A percentile compares a stretch with the other conserved stretches of the same genome.
Conservation (phyloP, 2,113 vertebrate genomes). For the Microcebus murinus region DNA sequence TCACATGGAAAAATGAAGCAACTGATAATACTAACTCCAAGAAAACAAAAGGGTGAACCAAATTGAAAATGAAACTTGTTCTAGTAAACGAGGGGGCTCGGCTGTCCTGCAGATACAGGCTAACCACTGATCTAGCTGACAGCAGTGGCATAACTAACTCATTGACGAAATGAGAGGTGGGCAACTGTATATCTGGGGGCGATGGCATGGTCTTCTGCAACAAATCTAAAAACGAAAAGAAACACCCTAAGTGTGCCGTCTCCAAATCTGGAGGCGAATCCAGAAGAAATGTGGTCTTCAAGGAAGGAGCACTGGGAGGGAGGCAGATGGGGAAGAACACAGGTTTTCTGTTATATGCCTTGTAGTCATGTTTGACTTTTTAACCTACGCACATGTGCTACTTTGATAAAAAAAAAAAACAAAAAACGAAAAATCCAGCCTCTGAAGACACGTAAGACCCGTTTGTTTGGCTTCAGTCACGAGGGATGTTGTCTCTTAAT, state of each 20-base stretch:
- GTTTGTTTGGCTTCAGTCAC: neutral
- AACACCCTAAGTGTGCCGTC: neutral
- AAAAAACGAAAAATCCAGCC: neutral
- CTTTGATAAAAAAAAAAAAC: neutral
- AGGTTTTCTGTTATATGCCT: neutral
- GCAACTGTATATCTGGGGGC: neutral
- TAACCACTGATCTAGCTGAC: neutral
- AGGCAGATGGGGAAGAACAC: neutral
- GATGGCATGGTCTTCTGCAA: neutral
- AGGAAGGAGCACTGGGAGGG: neutral
- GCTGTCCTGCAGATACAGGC: neutral
- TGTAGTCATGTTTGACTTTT: neutral
- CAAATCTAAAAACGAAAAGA: neutral
- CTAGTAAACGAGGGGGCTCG: neutral
- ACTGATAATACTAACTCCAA: neutral
- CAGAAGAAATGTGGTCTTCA: neutral
- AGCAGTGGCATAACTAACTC: too few relatives aligned
- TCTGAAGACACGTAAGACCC: neutral
- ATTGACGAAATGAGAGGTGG: neutral
- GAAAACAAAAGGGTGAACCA: neutral
- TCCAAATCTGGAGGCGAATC: rapidly evolving
- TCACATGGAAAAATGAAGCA: neutral
- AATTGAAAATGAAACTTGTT: neutral
- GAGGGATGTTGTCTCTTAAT: too few relatives aligned
- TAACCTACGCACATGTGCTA: neutral